These are phyloP conservation scores for Diabrotica undecimpunctata DNA, from an alignment of 1,140 invertebrate species.

Conservation along the genomic window DNA sequence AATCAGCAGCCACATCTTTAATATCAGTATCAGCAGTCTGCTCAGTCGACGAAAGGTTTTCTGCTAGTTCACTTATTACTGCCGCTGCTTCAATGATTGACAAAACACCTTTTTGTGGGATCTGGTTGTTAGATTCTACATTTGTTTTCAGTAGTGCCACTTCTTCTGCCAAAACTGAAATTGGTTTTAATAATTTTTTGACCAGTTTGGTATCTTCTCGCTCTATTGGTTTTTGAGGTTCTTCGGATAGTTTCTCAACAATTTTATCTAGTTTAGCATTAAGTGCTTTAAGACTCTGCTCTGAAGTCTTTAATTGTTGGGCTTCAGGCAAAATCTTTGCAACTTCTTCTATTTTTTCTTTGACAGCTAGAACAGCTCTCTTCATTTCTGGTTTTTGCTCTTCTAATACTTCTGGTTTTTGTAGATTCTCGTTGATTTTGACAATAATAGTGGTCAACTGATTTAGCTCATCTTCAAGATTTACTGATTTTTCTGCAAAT, in stretches of 20 bases:
- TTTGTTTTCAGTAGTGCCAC: not conserved
- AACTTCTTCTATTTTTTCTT: constrained; percentile 18
- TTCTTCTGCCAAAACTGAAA: not conserved
- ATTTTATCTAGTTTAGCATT: constrained; percentile 16
- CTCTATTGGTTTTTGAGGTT: not conserved
- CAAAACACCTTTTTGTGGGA: not conserved
- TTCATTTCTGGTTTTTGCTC: constrained; percentile 23
- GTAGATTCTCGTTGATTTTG: constrained; percentile 13
- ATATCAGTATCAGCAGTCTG: not conserved
- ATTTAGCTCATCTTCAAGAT: constrained; percentile 20
- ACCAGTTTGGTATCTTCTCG: not conserved
- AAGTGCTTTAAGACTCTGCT: constrained; percentile 19
- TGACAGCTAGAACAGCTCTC: constrained; percentile 19
- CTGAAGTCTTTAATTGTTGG: constrained; percentile 8
- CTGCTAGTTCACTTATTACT: not conserved
- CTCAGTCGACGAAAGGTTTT: not conserved
- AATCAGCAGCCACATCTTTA: not conserved
- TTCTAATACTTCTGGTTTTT: constrained; percentile 22
- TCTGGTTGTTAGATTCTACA: not conserved
- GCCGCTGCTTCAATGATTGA: not conserved
- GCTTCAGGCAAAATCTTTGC: constrained; percentile 4
- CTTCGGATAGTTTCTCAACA: constrained; percentile 10
- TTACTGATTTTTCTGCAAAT: constrained; percentile 10
- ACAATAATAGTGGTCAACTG: constrained; percentile 23
- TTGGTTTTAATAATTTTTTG: not conserved